Evolutionary conservation across 2,797 vertebrate species (phyloP).

Genomic region (Loris lydekkerianus): DNA sequence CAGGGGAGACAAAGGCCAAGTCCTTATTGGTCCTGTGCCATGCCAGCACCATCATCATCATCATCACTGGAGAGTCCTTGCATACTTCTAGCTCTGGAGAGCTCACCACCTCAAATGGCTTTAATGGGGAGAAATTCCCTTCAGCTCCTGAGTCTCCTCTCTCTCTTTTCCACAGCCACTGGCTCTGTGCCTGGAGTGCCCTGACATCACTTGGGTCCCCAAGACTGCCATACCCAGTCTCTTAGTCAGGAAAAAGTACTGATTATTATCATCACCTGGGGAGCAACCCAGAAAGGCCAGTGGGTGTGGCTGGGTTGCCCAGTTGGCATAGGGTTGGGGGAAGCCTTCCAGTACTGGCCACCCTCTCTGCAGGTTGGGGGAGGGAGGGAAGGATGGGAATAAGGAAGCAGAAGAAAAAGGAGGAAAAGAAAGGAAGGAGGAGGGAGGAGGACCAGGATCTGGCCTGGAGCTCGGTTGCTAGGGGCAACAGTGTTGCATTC

Average conservation of each 20-base stretch:
- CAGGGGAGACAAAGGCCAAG: too few relatives aligned
- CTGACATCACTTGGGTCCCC: not conserved
- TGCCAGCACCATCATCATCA: not conserved
- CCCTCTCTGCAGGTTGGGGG: not conserved
- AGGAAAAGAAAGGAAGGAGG: not conserved
- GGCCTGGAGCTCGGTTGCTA: slow-evolving; percentile 52
- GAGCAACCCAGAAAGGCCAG: not conserved
- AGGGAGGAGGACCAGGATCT: slow-evolving; percentile 63
- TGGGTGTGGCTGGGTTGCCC: not conserved
- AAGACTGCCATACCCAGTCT: not conserved
- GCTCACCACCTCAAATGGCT: not conserved
- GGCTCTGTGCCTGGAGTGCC: not conserved
- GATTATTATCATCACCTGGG: not conserved
- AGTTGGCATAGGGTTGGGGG: not conserved
- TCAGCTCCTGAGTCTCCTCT: not conserved
- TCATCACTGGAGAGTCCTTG: not conserved
- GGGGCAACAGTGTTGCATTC: not conserved
- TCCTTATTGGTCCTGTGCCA: not conserved
- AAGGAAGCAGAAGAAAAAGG: not conserved
- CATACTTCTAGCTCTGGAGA: not conserved
- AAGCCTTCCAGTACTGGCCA: not conserved
- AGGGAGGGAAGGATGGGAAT: not conserved
- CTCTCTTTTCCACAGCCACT: not conserved
- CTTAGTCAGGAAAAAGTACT: not conserved
- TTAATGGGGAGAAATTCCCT: not conserved